Evolutionary conservation across 2,113 vertebrate genomes (phyloP).

Genomic region (Gallinago media): DNA sequence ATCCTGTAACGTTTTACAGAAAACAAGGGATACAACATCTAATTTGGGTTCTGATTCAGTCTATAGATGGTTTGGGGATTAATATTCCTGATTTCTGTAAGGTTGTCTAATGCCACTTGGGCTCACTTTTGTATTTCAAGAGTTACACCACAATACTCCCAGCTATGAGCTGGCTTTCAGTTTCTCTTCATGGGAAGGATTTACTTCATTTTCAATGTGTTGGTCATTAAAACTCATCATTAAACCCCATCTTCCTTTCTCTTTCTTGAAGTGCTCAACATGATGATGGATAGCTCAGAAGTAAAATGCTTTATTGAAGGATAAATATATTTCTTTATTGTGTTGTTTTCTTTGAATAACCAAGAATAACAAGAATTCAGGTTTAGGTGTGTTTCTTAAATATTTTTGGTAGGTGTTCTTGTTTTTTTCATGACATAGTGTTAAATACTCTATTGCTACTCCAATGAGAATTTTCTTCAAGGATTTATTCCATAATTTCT

Average conservation of each 20-base stretch:
- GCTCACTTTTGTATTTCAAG: background rate
- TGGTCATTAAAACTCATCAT: background rate
- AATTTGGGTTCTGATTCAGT: background rate
- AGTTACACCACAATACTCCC: background rate
- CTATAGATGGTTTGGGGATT: background rate
- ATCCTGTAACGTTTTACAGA: background rate
- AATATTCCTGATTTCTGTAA: background rate
- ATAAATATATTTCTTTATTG: too few relatives aligned
- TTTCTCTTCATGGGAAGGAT: constrained; percentile 9
- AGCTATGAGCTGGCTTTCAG: background rate
- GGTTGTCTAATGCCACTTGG: background rate
- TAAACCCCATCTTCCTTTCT: background rate
- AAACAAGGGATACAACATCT: background rate
- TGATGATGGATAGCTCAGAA: background rate
- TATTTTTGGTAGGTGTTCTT: background rate
- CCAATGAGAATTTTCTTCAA: background rate
- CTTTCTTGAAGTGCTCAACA: background rate
- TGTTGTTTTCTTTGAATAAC: too few relatives aligned
- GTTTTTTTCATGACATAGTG: background rate
- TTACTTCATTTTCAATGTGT: background rate
- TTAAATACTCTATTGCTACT: background rate
- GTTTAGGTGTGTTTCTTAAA: background rate
- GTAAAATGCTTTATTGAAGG: background rate
- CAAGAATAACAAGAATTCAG: background rate
- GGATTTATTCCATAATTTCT: background rate